phyloP scores from a whole-genome alignment of 2,797 vertebrate species.

The Lepus townsendii region DNA sequence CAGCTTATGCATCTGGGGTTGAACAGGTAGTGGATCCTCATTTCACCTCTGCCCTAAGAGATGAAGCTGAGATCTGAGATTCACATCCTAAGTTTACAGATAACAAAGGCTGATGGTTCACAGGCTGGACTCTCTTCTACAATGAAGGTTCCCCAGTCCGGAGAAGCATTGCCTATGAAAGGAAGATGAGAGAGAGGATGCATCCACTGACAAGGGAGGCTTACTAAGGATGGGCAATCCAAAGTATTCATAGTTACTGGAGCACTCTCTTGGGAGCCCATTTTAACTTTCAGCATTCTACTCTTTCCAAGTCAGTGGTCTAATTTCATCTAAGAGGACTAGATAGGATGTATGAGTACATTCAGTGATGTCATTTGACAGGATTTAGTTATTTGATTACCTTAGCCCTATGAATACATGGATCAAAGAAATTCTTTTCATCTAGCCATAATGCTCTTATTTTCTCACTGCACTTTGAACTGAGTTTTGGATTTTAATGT shows the following conservation, averaged over 20 bases:
- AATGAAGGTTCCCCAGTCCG: neutral
- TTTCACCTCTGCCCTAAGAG: neutral
- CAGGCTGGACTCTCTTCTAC: neutral
- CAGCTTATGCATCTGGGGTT: neutral
- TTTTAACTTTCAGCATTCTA: neutral
- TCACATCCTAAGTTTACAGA: neutral
- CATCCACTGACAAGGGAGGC: neutral
- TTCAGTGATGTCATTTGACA: neutral
- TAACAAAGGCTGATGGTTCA: neutral
- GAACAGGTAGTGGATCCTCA: neutral
- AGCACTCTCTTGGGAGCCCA: neutral
- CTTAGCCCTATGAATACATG: neutral
- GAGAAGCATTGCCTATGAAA: neutral
- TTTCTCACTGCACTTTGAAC: neutral
- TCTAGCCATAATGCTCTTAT: neutral
- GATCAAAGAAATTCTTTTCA: neutral
- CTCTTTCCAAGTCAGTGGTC: neutral
- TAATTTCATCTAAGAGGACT: conserved; percentile 30
- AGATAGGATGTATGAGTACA: neutral
- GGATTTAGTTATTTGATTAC: neutral
- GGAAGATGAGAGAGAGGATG: neutral
- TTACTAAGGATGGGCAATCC: neutral
- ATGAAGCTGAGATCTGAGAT: neutral
- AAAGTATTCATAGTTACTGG: neutral
- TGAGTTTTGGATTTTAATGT: neutral